phyloP scores from a whole-genome alignment of 2,888 invertebrate genomes.

The Rhingia campestris region DNA sequence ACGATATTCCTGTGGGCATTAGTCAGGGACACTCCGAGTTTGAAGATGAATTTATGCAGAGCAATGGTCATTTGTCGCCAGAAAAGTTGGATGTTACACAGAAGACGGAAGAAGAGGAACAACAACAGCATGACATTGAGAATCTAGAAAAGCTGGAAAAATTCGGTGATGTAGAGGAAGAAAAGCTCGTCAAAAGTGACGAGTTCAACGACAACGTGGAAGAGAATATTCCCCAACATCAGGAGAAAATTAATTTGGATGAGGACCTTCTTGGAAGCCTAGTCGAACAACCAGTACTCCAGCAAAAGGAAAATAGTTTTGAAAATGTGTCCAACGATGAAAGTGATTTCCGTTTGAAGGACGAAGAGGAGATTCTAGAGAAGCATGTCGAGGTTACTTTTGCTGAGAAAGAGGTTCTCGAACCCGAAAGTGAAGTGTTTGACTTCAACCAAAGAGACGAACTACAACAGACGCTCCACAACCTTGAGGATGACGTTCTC shows the following conservation, averaged over 20 bases:
- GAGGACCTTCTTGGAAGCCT: slow-evolving; percentile 37
- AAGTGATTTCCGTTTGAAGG: slow-evolving; percentile 60
- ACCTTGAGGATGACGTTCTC: slow-evolving; percentile 59
- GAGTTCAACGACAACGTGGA: background rate
- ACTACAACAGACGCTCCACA: slow-evolving; percentile 58
- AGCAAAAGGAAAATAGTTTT: slow-evolving; percentile 17
- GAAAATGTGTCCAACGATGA: slow-evolving; percentile 42
- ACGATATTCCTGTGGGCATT: slow-evolving; percentile 53
- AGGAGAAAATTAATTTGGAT: slow-evolving; percentile 33
- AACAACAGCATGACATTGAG: slow-evolving; percentile 37
- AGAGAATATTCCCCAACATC: slow-evolving; percentile 1
- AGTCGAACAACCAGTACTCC: slow-evolving; percentile 3
- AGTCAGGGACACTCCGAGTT: slow-evolving; percentile 26
- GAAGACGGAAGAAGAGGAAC: slow-evolving; percentile 17
- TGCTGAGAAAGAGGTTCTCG: slow-evolving; percentile 14
- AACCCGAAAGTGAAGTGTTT: slow-evolving; percentile 32
- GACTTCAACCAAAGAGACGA: slow-evolving; percentile 63
- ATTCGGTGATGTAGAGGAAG: slow-evolving; percentile 34
- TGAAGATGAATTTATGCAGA: slow-evolving; percentile 54
- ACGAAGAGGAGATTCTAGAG: slow-evolving; percentile 66
- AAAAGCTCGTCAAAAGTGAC: slow-evolving; percentile 12
- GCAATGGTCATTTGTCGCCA: slow-evolving; percentile 65
- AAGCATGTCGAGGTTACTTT: slow-evolving; percentile 52
- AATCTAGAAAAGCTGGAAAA: slow-evolving; percentile 32
- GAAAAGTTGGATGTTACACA: slow-evolving; percentile 27